Percentiles rank a stretch among this genome's conserved stretches.
Evolutionary conservation across 1,140 invertebrate species (phyloP).

Genomic region (Magallana gigas): DNA sequence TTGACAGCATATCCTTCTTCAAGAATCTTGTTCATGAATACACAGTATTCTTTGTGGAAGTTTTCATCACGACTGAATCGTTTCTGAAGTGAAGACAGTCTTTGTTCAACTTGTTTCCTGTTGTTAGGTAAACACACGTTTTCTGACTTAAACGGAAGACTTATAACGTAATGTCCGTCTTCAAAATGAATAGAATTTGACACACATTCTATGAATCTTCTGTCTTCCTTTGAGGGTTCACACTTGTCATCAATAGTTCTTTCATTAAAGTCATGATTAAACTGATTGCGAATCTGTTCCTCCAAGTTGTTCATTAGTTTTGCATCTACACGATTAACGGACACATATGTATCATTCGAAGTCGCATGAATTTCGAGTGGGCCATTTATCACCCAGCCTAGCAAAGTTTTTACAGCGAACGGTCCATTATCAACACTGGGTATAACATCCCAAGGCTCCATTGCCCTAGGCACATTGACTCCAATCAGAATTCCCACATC

Average conservation of each 20-base stretch:
- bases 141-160: constrained; percentile 30
- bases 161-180: constrained; percentile 36
- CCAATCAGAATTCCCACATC: constrained; percentile 46
- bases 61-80: constrained; percentile 42
- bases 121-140: constrained; percentile 38
- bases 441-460: constrained; percentile 46
- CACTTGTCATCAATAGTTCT: constrained; percentile 39
- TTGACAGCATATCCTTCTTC: constrained; percentile 41
- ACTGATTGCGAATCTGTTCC: constrained; percentile 37
- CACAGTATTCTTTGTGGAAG: constrained; percentile 50
- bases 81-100: constrained; percentile 32
- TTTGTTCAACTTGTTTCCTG: constrained; percentile 39
- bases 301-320: neutral
- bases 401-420: constrained; percentile 45
- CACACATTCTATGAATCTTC: constrained; percentile 41
- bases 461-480: constrained; percentile 43
- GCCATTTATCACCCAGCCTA: constrained; percentile 52
- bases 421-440: constrained; percentile 19
- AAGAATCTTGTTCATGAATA: constrained; percentile 50
- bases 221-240: constrained; percentile 31
- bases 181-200: constrained; percentile 26
- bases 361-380: constrained; percentile 17
- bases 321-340: constrained; percentile 33
- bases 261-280: constrained; percentile 43
- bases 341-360: neutral